Evolutionary conservation across 1,140 invertebrate species (phyloP), one percentile per base, ranked within the genome.

Genomic region (Drosophila fuyamai): DNA sequence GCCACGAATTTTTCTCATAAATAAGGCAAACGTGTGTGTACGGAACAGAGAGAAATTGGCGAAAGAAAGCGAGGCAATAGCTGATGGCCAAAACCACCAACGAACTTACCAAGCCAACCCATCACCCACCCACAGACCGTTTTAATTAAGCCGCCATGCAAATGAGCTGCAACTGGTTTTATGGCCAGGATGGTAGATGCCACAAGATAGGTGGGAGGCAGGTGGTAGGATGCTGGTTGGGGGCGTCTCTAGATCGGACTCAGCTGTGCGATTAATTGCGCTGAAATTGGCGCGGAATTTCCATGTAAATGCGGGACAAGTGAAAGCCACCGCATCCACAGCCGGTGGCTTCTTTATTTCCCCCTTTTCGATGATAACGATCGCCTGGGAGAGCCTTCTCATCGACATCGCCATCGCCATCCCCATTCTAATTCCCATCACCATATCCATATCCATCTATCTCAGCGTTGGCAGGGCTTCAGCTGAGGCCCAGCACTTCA

Each of bases 61-160:
- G 48, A 79, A 76, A 84, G 81, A 83, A 83, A 83, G 81, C 81
- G 60, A 79, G 40, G 56, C 77, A 58, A 55, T 76, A 41, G 63
- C 65, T 58, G 74, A 66, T 67, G 74, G 72, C 72, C 58, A 29
- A 62, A 73, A 43, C 67, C 61, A 66, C 60, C 53, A 73, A 38
- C 75, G 51, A 70, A 48, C 47, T 48, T 23, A 62, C n/a, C 40
- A 29, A 38, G 51, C 59, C 66, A 44, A 73, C 74, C 68, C 54
- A 72, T 46, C 75, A 83, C 68, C 58, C 67, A 78, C 78, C 74
- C 82, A 85, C 82, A 85, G 79, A 88, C 83, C 76, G 83, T 89
- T 86, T 86, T 86, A 86, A 86, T 86, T 86, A 86, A 89, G 84
- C 81, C 76, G 72, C 80, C 74, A 86, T 86, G 83, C 83, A 86